Conservation (phyloP, 1,140 invertebrate genomes). For the Leptinotarsa lineolata region DNA sequence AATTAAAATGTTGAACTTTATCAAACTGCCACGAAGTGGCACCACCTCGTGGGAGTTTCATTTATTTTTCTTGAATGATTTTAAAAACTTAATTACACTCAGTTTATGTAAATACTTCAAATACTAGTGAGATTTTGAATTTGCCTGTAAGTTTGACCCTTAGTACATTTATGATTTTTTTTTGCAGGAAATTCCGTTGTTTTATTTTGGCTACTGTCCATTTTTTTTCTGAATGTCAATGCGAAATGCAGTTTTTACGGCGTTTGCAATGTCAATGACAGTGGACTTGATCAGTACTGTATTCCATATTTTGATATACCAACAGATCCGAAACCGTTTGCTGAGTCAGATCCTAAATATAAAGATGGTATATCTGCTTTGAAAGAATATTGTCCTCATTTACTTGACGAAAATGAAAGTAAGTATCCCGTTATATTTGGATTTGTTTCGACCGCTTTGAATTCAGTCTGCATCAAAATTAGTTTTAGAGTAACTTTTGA, state of each 20-base stretch:
- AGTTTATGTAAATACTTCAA: too few species aligned
- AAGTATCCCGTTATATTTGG: not conserved
- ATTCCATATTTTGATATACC: not conserved
- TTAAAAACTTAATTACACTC: too few species aligned
- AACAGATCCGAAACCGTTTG: conserved; percentile 20
- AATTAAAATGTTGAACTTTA: too few species aligned
- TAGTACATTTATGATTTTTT: too few species aligned
- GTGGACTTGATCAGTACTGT: conserved; percentile 39
- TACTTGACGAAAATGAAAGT: conserved; percentile 32
- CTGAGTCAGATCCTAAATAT: conserved; percentile 25
- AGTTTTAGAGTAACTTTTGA: too few species aligned
- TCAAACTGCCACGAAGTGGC: too few species aligned
- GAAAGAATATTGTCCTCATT: conserved; percentile 37
- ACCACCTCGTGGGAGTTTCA: too few species aligned
- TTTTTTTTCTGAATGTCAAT: not conserved
- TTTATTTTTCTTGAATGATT: too few species aligned
- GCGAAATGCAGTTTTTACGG: conserved; percentile 13
- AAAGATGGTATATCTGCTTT: conserved; percentile 20
- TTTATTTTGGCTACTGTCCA: not conserved
- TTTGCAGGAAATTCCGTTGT: too few species aligned
- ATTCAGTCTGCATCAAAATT: not conserved
- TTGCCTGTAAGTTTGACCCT: too few species aligned
- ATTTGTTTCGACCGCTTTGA: not conserved
- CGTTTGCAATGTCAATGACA: conserved; percentile 31
- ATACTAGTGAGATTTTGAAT: too few species aligned